phyloP scores from a whole-genome alignment of 2,888 invertebrate species.

The Dermolepida albohirtum region DNA sequence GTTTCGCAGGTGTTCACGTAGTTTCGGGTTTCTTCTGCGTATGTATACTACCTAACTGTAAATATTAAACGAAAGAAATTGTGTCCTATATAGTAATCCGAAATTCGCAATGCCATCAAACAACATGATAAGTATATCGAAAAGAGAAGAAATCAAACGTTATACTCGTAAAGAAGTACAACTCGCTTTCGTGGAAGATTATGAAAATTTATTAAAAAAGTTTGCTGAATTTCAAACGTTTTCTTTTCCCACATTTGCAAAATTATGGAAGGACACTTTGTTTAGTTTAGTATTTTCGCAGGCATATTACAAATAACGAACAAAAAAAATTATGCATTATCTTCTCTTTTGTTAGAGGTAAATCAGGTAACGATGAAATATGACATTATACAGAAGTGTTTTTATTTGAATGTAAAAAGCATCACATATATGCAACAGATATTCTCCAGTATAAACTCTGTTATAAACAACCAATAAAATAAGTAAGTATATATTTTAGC shows the following conservation, averaged over 20 bases:
- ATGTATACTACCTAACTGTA: too few species aligned
- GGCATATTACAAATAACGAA: background rate
- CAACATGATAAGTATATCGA: background rate
- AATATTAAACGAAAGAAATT: too few species aligned
- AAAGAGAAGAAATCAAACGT: constrained; percentile 10
- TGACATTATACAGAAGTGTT: constrained; percentile 29
- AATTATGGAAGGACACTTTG: constrained; percentile 24
- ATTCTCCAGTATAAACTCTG: constrained; percentile 57
- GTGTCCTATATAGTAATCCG: too few species aligned
- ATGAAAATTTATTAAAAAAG: constrained; percentile 24
- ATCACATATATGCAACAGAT: constrained; percentile 8
- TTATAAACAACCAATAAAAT: constrained; percentile 59
- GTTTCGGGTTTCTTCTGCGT: too few species aligned
- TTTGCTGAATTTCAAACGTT: constrained; percentile 7
- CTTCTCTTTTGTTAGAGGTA: background rate
- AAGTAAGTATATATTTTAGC: constrained; percentile 39
- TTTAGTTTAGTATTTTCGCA: constrained; percentile 37
- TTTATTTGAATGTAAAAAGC: constrained; percentile 34
- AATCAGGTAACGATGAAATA: constrained; percentile 17
- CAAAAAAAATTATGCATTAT: background rate
- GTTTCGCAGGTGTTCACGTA: too few species aligned
- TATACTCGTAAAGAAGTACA: constrained; percentile 26
- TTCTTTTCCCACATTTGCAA: constrained; percentile 7
- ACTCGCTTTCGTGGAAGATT: constrained; percentile 26
- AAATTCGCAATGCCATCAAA: too few species aligned